Base-by-base conservation (phyloP, 2,888 invertebrate species). In the Cacoxenus indagator region DNA sequence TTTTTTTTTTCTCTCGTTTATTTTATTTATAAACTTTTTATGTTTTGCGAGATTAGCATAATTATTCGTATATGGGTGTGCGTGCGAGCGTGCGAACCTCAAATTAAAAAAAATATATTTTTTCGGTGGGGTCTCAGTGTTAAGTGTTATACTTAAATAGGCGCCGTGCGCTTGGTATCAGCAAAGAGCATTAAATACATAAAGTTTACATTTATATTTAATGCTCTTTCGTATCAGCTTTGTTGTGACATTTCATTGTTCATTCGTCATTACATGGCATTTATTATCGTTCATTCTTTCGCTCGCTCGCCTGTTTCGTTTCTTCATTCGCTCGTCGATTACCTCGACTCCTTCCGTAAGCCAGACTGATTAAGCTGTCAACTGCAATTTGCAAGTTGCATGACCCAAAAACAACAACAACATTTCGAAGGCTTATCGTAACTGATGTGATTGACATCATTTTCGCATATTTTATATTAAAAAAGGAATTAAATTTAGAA, bases 1-100 rank as follows among this genome's bases (percentile, higher is more conserved):
- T 29, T 24, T 14, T 59, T 19, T 57, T 74, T 76, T 29, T 71
- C 76, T 76, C 81, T 83, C 82, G 80, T 83, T 79, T 83, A 22
- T 51, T 51, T 24, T 54, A 24, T 54, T 54, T n/a, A n/a, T n/a
- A n/a, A n/a, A n/a, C n/a, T n/a, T n/a, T n/a, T n/a, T n/a, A n/a
- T n/a, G n/a, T n/a, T n/a, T n/a, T n/a, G n/a, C n/a, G n/a, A n/a
- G n/a, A n/a, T n/a, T n/a, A n/a, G n/a, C n/a, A n/a, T n/a, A n/a
- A n/a, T n/a, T n/a, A n/a, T n/a, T n/a, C n/a, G n/a, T n/a, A n/a
- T n/a, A n/a, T n/a, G n/a, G n/a, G n/a, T n/a, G n/a, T n/a, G n/a
- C n/a, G n/a, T n/a, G n/a, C n/a, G n/a, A n/a, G n/a, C n/a, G n/a
- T n/a, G n/a, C n/a, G n/a, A n/a, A n/a, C n/a, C n/a, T n/a, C n/a